phyloP scores from a whole-genome alignment of 2,113 vertebrate genomes.

The Emydura subglobosa region DNA sequence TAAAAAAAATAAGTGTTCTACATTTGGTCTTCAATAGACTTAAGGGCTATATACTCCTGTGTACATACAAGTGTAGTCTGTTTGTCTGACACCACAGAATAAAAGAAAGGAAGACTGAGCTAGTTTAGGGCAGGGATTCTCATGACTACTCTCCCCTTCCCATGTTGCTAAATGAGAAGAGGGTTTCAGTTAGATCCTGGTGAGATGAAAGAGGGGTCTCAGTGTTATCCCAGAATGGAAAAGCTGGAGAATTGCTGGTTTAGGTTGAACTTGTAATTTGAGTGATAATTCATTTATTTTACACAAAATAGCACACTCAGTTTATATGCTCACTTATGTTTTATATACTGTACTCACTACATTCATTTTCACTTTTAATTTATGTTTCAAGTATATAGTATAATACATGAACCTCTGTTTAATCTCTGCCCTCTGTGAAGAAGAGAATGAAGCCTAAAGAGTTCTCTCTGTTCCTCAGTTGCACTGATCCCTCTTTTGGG shows the following conservation, averaged over 20 bases:
- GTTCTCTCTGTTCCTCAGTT: background rate
- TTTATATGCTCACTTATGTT: background rate
- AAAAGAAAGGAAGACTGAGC: background rate
- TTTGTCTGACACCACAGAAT: background rate
- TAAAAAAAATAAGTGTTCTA: background rate
- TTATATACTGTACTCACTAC: background rate
- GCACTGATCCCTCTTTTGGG: accelerated
- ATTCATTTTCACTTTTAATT: background rate
- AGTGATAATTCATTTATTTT: accelerated
- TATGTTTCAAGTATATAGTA: accelerated
- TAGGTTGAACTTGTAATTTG: background rate
- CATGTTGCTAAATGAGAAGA: background rate
- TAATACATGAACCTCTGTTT: accelerated
- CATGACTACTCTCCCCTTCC: background rate
- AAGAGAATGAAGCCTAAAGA: background rate
- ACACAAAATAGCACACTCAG: background rate
- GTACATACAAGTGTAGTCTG: background rate
- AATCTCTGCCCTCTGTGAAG: accelerated
- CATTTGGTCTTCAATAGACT: background rate
- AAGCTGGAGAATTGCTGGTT: background rate
- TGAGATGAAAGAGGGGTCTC: background rate
- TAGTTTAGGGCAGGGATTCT: background rate
- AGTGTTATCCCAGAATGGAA: background rate
- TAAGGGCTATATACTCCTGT: background rate
- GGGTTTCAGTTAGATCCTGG: background rate